Evolutionary conservation across 1,140 invertebrate species (phyloP), one percentile per base, ranked within the genome.

Genomic region (Vanessa atalanta): DNA sequence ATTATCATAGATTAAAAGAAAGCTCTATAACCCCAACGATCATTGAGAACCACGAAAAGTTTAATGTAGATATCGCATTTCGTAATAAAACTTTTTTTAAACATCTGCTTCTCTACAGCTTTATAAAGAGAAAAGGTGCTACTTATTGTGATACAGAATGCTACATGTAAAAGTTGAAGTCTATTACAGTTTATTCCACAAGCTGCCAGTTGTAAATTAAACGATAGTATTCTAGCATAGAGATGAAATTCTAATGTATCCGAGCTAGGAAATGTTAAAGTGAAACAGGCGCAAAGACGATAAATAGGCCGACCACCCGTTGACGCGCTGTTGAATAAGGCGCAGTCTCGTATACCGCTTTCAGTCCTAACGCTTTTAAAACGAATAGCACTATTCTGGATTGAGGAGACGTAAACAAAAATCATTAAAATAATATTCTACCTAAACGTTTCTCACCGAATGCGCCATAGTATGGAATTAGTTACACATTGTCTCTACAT

Each of bases 251-350:
- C 57, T 47, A 50, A 26, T 63, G 57, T 61, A 37, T 37, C 3
- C 57, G n/a, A 61, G 65, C 57, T 61, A 73, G 72, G 55, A 69
- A 77, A 70, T 73, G 73, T 80, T 79, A 70, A 78, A 70, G 65
- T 77, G 70, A 82, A 80, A 82, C 76, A 78, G 75, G 79, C 79
- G 78, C 73, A 83, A 81, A 83, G 70, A 83, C 79, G 78, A 82
- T 87, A 84, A 87, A 89, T 87, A 89, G 85, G 76, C 78, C 78
- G 75, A 72, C 85, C 79, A 74, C 81, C 83, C 85, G 85, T 86
- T 88, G 83, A 90, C 82, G 84, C 78, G 82, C 82, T 86, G 83
- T 81, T 88, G 84, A 89, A 90, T 82, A 84, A 90, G 82, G 69
- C 78, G 57, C 78, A 86, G 83, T 87, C 88, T 89, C 85, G 84